phyloP scores from a whole-genome alignment of 2,888 invertebrate genomes.

The Encarsia formosa region DNA sequence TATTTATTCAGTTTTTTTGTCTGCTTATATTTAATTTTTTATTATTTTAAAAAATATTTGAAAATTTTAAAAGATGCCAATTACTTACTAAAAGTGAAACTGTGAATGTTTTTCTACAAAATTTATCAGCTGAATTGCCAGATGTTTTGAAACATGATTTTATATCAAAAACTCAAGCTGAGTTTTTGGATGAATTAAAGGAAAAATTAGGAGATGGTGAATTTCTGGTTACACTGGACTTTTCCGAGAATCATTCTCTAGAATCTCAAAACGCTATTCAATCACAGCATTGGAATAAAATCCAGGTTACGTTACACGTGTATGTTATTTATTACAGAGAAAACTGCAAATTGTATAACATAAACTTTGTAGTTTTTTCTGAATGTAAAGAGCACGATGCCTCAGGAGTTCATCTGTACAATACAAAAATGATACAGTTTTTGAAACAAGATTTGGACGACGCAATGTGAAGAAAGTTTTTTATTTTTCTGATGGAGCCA shows the following conservation, averaged over 20 bases:
- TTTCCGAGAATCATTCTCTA: background rate
- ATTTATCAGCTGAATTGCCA: background rate
- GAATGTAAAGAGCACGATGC: background rate
- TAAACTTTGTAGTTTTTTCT: no score
- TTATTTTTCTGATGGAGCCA: no score
- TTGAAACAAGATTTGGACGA: no score
- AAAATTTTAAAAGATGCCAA: background rate
- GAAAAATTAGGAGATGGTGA: background rate
- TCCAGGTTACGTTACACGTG: no score
- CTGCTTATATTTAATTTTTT: background rate
- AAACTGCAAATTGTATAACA: no score
- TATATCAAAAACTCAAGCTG: background rate
- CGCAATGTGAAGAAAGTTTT: no score
- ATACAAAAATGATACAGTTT: background rate
- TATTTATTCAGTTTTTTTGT: background rate
- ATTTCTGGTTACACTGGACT: constrained; percentile 4
- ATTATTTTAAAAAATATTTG: constrained; percentile 1
- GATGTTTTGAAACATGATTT: constrained; percentile 1
- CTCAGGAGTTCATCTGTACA: background rate
- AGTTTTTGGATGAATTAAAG: background rate
- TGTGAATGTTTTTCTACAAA: background rate
- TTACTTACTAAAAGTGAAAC: background rate
- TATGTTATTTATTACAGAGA: no score
- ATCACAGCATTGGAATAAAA: no score
- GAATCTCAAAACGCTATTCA: no score